Conservation (phyloP, 2,113 vertebrate genomes). For the Austrofundulus limnaeus region DNA sequence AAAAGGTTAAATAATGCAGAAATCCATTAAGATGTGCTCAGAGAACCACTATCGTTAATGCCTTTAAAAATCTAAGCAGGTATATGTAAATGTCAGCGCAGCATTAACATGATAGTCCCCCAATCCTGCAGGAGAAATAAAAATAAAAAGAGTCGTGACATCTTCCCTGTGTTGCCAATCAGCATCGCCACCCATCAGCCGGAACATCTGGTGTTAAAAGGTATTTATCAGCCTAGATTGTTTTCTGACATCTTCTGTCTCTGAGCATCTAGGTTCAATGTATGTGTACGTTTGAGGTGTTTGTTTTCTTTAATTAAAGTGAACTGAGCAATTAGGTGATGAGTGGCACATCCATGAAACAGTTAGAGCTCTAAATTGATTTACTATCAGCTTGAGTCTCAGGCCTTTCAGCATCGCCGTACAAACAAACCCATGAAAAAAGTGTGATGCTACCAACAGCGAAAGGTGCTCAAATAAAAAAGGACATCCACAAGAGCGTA, state of each 20-base stretch:
- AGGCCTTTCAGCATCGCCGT: constrained; percentile 23
- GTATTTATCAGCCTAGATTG: constrained; percentile 44
- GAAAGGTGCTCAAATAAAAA: not conserved
- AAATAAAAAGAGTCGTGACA: constrained; percentile 20
- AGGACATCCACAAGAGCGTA: not conserved
- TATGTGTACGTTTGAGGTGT: constrained; percentile 1
- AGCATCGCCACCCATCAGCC: constrained; percentile 9
- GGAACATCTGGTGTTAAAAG: constrained; percentile 24
- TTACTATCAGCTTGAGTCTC: constrained; percentile 35
- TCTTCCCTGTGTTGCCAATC: constrained; percentile 39
- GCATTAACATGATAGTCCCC: constrained; percentile 27
- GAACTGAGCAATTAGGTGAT: constrained; percentile 48
- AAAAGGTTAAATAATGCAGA: not conserved
- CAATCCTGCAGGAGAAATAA: constrained; percentile 6
- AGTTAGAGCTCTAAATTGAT: constrained; percentile 49
- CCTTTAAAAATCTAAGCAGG: constrained; percentile 21
- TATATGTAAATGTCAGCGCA: constrained; percentile 32
- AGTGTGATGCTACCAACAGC: constrained; percentile 6
- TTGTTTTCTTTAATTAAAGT: constrained; percentile 43
- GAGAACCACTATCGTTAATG: constrained; percentile 13
- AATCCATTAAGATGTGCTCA: constrained; percentile 3
- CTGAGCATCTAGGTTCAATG: not conserved
- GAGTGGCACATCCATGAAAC: constrained; percentile 46
- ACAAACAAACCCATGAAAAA: constrained; percentile 31
- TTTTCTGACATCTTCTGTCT: constrained; percentile 31